These are phyloP conservation scores for Macaria notata DNA, from an alignment of 2,888 invertebrate genomes.

Conservation along the genomic window DNA sequence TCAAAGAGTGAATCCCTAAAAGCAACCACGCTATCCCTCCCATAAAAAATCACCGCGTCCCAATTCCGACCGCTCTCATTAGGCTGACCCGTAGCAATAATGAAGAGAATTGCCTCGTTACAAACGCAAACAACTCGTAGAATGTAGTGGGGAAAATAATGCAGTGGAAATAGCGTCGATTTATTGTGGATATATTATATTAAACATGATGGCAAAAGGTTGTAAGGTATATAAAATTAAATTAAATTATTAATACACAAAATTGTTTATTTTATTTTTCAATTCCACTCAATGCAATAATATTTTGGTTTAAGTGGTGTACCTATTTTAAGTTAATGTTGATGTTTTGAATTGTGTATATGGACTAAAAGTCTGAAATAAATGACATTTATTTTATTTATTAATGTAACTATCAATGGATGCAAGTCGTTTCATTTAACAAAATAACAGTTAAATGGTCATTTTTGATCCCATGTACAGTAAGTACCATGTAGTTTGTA, in stretches of 20 bases:
- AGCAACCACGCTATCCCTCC: not conserved
- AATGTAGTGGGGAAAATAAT: not conserved
- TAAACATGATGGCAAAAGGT: not conserved
- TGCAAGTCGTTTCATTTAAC: too few species aligned
- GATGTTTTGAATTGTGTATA: too few species aligned
- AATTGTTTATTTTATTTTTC: not conserved
- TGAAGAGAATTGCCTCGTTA: constrained; percentile 24
- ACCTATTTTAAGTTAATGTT: too few species aligned
- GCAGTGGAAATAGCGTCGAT: not conserved
- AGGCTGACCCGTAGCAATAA: constrained; percentile 23
- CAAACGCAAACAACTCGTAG: constrained; percentile 25
- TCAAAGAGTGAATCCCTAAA: not conserved
- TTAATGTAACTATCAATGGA: too few species aligned
- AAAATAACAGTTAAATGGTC: too few species aligned
- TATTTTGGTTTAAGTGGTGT: too few species aligned
- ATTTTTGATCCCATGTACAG: too few species aligned
- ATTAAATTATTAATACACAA: not conserved
- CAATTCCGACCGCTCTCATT: constrained; percentile 20
- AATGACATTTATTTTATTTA: too few species aligned
- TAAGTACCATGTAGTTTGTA: too few species aligned
- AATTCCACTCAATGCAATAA: too few species aligned
- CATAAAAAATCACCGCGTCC: constrained; percentile 3
- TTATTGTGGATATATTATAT: not conserved
- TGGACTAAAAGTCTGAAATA: too few species aligned
- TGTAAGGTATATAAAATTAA: not conserved